These are phyloP conservation scores for Eurytoma adleriae DNA, from an alignment of 2,888 invertebrate genomes.

Conservation along the genomic window DNA sequence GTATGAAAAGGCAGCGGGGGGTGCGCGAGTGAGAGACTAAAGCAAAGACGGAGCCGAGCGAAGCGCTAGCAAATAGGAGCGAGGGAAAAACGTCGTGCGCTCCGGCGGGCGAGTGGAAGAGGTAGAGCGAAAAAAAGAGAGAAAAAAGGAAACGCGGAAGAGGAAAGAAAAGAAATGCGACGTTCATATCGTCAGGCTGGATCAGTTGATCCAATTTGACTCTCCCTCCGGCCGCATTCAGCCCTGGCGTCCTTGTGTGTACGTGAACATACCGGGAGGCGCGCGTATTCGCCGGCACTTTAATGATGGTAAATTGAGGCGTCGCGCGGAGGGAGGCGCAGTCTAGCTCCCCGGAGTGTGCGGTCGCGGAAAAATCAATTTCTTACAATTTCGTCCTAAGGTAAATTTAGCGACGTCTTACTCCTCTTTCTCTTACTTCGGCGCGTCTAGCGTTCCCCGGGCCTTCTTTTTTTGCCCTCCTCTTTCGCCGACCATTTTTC, in stretches of 20 bases:
- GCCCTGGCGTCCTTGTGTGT: background rate
- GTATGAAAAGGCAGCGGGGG: background rate
- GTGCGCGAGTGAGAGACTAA: background rate
- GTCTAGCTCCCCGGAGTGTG: background rate
- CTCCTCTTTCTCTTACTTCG: background rate
- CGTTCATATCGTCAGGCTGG: slow-evolving; percentile 63
- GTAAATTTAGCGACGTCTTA: slow-evolving; percentile 38
- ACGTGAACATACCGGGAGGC: background rate
- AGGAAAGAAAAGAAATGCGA: slow-evolving; percentile 14
- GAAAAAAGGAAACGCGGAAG: slow-evolving; percentile 6
- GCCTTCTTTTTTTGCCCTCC: background rate
- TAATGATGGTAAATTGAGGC: slow-evolving; percentile 53
- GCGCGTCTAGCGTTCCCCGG: background rate
- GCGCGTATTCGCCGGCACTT: slow-evolving; percentile 23
- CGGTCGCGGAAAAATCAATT: slow-evolving; percentile 50
- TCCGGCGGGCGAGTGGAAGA: slow-evolving; percentile 33
- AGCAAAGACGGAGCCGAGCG: background rate
- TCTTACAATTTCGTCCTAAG: slow-evolving; percentile 49
- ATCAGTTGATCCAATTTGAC: slow-evolving; percentile 67
- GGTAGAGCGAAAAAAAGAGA: slow-evolving; percentile 23
- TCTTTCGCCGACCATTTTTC: slow-evolving; percentile 1
- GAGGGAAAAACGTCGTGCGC: slow-evolving; percentile 15
- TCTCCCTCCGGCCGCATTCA: slow-evolving; percentile 44
- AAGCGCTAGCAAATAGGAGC: background rate
- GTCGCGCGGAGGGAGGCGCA: slow-evolving; percentile 1